phyloP scores from a whole-genome alignment of 2,888 invertebrate species.

The Seladonia tumulorum region DNA sequence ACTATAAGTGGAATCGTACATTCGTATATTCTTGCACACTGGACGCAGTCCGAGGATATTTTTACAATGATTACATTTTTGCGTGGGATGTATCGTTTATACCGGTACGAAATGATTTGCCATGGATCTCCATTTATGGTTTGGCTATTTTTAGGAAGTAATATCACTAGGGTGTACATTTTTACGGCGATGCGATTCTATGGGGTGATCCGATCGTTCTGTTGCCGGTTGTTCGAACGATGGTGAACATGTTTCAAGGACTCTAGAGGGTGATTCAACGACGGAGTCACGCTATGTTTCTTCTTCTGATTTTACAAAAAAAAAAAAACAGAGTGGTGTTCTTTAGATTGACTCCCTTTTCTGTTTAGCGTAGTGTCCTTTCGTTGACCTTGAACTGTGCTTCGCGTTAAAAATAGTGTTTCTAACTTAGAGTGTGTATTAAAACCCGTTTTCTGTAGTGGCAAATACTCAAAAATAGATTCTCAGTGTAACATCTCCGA shows the following conservation, averaged over 20 bases:
- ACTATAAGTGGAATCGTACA: slow-evolving; percentile 33
- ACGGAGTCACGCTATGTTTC: not conserved
- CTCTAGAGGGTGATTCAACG: not conserved
- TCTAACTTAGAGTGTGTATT: not conserved
- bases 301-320: not conserved
- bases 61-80: slow-evolving; percentile 57
- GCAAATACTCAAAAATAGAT: slow-evolving; percentile 5
- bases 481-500: not conserved
- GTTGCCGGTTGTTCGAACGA: not conserved
- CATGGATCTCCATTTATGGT: slow-evolving; percentile 62
- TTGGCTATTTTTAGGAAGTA: slow-evolving; percentile 67
- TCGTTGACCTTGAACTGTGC: slow-evolving; percentile 12
- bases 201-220: not conserved
- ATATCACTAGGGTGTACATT: slow-evolving; percentile 74
- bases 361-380: slow-evolving; percentile 6
- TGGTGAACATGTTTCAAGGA: slow-evolving; percentile 3
- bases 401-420: slow-evolving; percentile 10
- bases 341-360: not conserved
- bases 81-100: slow-evolving; percentile 49
- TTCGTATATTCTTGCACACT: slow-evolving; percentile 52
- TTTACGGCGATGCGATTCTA: slow-evolving; percentile 63
- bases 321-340: not conserved
- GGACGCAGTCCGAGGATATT: slow-evolving; percentile 49
- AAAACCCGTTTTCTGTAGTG: slow-evolving; percentile 1
- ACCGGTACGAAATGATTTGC: slow-evolving; percentile 64